These are phyloP conservation scores for Drosophila incognita DNA, from an alignment of 2,888 invertebrate genomes.

Conservation along the genomic window DNA sequence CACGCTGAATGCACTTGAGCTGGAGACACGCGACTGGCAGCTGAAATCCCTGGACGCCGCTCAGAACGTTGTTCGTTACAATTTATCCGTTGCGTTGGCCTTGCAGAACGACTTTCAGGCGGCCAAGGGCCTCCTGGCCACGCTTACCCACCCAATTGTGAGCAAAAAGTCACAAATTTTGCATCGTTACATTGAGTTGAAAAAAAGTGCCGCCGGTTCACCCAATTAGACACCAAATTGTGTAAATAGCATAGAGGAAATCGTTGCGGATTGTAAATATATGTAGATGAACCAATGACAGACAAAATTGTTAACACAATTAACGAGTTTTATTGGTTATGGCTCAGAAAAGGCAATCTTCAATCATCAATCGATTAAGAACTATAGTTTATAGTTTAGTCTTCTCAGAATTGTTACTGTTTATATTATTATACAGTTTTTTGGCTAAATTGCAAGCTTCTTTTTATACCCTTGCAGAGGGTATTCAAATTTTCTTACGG, in stretches of 20 bases:
- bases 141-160: conserved; percentile 83
- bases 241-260: conserved; percentile 66
- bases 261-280: conserved; percentile 54
- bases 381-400: background rate
- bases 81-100: conserved; percentile 91
- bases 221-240: conserved; percentile 66
- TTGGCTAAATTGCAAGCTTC: background rate
- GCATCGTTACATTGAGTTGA: conserved; percentile 86
- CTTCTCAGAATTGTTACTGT: background rate
- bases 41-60: conserved; percentile 87
- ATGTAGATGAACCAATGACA: conserved; percentile 27
- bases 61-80: conserved; percentile 90
- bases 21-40: conserved; percentile 86
- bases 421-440: background rate
- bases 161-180: conserved; percentile 81
- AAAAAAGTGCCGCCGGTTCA: conserved; percentile 32
- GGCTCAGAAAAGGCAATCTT: background rate
- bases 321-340: background rate
- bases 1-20: conserved; percentile 86
- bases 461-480: background rate
- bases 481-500: background rate
- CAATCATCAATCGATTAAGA: background rate
- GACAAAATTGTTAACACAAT: background rate
- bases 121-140: conserved; percentile 82
- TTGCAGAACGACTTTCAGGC: conserved; percentile 91